Evolutionary conservation across 2,888 invertebrate genomes (phyloP), one percentile per base, ranked within the genome.

Genomic region (Hydropsyche betteni): DNA sequence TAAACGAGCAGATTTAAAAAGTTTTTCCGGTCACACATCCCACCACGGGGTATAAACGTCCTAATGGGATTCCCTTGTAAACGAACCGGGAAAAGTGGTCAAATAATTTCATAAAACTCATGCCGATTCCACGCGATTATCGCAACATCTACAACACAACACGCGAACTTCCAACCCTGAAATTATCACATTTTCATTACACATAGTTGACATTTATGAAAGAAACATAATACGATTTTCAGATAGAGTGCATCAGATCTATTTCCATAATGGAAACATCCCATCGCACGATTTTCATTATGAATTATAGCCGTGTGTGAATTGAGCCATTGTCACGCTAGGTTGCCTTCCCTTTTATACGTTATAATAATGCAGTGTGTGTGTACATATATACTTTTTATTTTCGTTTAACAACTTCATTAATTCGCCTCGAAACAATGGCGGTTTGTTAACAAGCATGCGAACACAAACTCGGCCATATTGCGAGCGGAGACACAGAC

Each of bases 231-330:
- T 24, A 24, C 24, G 24, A 24, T 24, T 24, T 24, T 24, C 24
- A 24, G 24, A 24, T 24, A 24, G 24, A 24, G 24, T 44, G 10
- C 44, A 44, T 10, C 6, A 10, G 44, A 44, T 44, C 44, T 44
- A 44, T 44, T 44, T 44, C 44, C 44, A 8, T 8, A 44, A 44
- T 44, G 44, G 44, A 44, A 44, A 44, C 7, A 2, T 24, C 24
- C 24, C 24, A 24, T 24, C 24, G 44, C 7, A 44, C 44, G 44
- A 44, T 44, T 44, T 44, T 8, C 7, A 6, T 8, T 44, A 44
- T 44, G 44, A 44, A 8, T 44, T 44, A 64, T 64, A 4, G 64
- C 84, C 84, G 84, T 24, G 24, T 24, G 24, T 24, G 89, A 86
- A 88, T 89, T 75, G 87, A 69, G 69, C 55, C 55, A 14, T 55